phyloP scores from a whole-genome alignment of 2,113 vertebrate genomes.

The Canis aureus region DNA sequence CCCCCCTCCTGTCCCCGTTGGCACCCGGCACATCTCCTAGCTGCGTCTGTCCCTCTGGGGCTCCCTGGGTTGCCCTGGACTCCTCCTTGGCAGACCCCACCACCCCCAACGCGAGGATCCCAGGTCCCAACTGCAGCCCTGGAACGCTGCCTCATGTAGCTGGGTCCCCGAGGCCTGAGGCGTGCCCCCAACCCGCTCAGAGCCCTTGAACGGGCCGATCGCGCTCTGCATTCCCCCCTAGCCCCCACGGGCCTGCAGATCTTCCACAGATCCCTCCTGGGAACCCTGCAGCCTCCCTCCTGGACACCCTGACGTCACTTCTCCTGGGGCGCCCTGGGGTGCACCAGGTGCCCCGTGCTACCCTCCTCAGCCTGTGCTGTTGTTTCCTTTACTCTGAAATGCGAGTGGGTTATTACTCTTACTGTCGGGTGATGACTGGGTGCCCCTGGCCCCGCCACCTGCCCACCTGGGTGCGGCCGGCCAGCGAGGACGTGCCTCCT shows the following conservation, averaged over 20 bases:
- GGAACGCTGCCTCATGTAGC: neutral
- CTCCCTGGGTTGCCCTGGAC: neutral
- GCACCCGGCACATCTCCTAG: too few species aligned
- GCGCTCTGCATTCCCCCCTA: accelerated
- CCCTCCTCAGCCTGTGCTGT: accelerated
- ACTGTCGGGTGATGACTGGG: too few species aligned
- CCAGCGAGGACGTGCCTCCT: accelerated
- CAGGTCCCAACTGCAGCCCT: too few species aligned
- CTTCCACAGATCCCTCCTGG: neutral
- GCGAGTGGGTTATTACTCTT: accelerated
- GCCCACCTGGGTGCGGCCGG: neutral
- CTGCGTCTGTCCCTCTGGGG: neutral
- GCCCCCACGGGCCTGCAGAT: neutral
- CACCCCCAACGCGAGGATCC: too few species aligned
- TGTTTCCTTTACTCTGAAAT: neutral
- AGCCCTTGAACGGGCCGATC: neutral
- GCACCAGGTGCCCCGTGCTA: neutral
- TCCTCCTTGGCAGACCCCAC: too few species aligned
- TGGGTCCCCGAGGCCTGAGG: accelerated
- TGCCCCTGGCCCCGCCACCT: accelerated
- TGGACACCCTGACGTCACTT: neutral
- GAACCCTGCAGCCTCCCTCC: too few species aligned
- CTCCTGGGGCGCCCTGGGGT: neutral
- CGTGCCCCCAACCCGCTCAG: accelerated
- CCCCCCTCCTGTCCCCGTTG: neutral